Conservation (phyloP, 2,797 vertebrate species). For the Oreochromis mossambicus region DNA sequence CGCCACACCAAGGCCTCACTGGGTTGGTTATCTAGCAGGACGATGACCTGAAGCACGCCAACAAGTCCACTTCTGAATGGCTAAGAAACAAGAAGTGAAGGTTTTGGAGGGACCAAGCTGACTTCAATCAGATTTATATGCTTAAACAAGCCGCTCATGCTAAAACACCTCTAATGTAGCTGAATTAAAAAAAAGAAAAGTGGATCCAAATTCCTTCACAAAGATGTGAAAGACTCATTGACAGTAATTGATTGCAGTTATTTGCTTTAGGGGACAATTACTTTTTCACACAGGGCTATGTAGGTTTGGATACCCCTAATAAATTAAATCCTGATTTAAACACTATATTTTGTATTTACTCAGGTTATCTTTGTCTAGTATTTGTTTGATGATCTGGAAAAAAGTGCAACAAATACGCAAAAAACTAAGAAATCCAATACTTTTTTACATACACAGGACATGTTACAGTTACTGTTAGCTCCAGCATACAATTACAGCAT, state of each 20-base stretch:
- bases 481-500: background rate
- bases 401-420: background rate
- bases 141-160: background rate
- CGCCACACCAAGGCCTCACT: background rate
- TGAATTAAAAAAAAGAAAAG: background rate
- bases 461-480: background rate
- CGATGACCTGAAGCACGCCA: background rate
- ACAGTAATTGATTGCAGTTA: background rate
- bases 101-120: background rate
- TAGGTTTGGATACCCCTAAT: background rate
- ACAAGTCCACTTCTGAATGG: background rate
- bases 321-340: background rate
- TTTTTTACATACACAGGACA: background rate
- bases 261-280: background rate
- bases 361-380: background rate
- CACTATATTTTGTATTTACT: background rate
- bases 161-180: background rate
- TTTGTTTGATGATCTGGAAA: background rate
- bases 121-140: background rate
- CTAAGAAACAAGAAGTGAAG: background rate
- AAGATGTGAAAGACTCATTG: background rate
- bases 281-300: background rate
- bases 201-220: background rate
- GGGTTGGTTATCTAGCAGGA: background rate
- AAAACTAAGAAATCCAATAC: background rate